Evolutionary conservation across 2,888 invertebrate genomes (phyloP).

Genomic region (Stegophylla sp.): DNA sequence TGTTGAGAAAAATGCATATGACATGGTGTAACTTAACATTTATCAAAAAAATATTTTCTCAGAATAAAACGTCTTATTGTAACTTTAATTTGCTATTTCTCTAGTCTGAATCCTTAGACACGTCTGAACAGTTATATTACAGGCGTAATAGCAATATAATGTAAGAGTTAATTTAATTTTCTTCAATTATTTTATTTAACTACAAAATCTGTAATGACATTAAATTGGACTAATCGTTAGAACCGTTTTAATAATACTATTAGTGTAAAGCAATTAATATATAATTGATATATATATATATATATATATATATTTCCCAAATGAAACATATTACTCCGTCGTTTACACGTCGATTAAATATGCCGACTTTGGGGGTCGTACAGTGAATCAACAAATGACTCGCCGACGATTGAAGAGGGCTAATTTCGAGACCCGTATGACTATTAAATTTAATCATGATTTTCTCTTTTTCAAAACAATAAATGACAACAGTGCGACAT

Average conservation of each 20-base stretch:
- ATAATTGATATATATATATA: conserved; percentile 47
- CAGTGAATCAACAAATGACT: conserved; percentile 15
- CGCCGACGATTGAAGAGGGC: conserved; percentile 7
- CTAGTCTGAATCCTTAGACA: too few species aligned
- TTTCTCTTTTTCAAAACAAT: conserved; percentile 44
- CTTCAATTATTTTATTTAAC: neutral
- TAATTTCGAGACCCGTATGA: conserved; percentile 49
- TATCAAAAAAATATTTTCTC: too few species aligned
- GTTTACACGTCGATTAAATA: neutral
- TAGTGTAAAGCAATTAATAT: conserved; percentile 26
- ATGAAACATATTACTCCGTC: neutral
- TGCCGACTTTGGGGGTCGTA: neutral
- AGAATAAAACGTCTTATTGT: too few species aligned
- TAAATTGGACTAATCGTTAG: conserved; percentile 4
- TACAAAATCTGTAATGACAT: conserved; percentile 6
- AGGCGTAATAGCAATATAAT: too few species aligned
- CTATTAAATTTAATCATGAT: conserved; percentile 45
- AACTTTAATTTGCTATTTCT: too few species aligned
- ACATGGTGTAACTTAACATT: too few species aligned
- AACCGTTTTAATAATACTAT: conserved; percentile 22
- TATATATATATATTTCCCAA: conserved; percentile 28
- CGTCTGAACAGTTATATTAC: too few species aligned
- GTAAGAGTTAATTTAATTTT: neutral
- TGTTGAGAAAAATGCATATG: too few species aligned
- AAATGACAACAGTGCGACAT: conserved; percentile 25